phyloP scores from a whole-genome alignment of 1,140 invertebrate genomes.

The Rhysida immarginata region DNA sequence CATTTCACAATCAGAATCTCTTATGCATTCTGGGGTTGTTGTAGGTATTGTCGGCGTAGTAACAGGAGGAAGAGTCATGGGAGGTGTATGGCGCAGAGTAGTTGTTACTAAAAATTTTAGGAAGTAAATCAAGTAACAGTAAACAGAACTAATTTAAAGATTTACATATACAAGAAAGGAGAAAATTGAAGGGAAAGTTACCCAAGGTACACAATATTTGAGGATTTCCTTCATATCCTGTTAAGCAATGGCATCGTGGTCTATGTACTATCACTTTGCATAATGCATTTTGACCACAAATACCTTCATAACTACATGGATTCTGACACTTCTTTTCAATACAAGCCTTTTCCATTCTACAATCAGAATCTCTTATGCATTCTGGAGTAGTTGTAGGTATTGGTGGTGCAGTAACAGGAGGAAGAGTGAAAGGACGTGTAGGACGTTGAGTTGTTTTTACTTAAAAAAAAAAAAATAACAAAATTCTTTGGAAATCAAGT shows the following conservation, averaged over 20 bases:
- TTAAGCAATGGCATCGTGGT: conserved; percentile 70
- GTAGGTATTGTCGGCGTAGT: not conserved
- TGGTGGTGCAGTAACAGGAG: not conserved
- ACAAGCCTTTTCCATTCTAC: conserved; percentile 22
- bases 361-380: conserved; percentile 24
- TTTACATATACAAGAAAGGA: not conserved
- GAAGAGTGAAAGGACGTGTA: not conserved
- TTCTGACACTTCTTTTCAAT: conserved; percentile 48
- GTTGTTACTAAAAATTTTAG: conserved; percentile 2
- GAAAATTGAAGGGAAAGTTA: conserved; percentile 14
- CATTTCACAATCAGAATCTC: conserved; percentile 59
- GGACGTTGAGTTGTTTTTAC: not conserved
- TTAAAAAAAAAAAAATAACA: not conserved
- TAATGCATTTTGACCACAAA: conserved; percentile 60
- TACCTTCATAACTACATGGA: conserved; percentile 57
- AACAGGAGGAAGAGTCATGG: not conserved
- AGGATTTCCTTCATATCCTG: conserved; percentile 64
- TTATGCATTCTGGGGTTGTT: conserved; percentile 44
- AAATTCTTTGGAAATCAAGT: no score
- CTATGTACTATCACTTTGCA: conserved; percentile 67
- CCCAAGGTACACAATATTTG: conserved; percentile 52
- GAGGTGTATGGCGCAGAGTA: not conserved
- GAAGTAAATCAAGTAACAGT: not conserved
- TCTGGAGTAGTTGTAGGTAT: no score
- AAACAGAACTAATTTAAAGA: not conserved